These are phyloP conservation scores for Halesus radiatus DNA, from an alignment of 1,140 invertebrate genomes.

Conservation along the genomic window DNA sequence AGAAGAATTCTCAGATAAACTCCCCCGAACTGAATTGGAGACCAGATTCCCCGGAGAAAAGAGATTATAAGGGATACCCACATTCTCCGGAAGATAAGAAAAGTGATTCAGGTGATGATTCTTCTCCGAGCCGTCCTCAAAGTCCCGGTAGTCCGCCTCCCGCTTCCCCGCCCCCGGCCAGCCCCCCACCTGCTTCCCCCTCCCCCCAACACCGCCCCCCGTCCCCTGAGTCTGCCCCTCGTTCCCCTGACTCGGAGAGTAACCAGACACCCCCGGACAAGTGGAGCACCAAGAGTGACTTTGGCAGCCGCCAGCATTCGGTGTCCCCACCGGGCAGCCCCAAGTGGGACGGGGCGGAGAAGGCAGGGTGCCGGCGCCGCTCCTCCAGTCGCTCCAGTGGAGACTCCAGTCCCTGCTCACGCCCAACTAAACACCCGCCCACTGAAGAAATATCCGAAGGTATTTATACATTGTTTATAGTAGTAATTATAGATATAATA, in stretches of 20 bases:
- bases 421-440: conserved; percentile 62
- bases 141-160: conserved; percentile 25
- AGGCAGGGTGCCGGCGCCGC: conserved; percentile 57
- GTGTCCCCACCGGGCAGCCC: conserved; percentile 39
- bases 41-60: conserved; percentile 16
- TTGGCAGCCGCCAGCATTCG: conserved; percentile 45
- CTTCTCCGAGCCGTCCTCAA: neutral
- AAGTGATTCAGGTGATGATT: conserved; percentile 40
- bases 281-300: conserved; percentile 59
- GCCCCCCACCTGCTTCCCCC: conserved; percentile 18
- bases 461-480: conserved; percentile 42
- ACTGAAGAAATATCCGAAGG: conserved; percentile 70
- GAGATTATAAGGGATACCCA: neutral
- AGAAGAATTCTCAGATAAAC: conserved; percentile 29
- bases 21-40: conserved; percentile 29
- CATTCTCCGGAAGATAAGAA: conserved; percentile 17
- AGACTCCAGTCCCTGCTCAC: conserved; percentile 60
- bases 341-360: conserved; percentile 6
- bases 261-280: conserved; percentile 54
- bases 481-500: neutral
- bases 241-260: conserved; percentile 16
- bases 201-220: neutral
- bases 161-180: neutral
- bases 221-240: conserved; percentile 4
- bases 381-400: conserved; percentile 68